Evolutionary conservation across 2,888 invertebrate species (phyloP).

Genomic region (Pollenia labialis): DNA sequence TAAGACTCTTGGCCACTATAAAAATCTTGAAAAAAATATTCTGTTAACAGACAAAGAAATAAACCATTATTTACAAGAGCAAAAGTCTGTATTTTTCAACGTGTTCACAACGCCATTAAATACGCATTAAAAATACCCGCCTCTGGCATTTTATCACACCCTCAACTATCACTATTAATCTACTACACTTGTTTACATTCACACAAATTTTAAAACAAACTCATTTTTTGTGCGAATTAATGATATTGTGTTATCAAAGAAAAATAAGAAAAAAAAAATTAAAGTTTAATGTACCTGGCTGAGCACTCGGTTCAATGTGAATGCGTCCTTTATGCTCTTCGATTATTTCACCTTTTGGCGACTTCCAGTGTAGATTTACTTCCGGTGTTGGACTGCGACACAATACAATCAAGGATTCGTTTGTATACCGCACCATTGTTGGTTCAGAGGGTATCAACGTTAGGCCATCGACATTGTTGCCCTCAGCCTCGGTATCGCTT

Average conservation of each 20-base stretch:
- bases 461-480: conserved; percentile 72
- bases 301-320: conserved; percentile 82
- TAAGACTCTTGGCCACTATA: background rate
- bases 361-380: conserved; percentile 82
- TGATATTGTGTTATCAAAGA: background rate
- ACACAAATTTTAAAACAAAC: conserved; percentile 30
- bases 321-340: conserved; percentile 84
- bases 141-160: conserved; percentile 39
- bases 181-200: background rate
- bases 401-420: conserved; percentile 84
- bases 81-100: conserved; percentile 62
- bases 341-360: conserved; percentile 82
- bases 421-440: conserved; percentile 84
- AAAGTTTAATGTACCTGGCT: conserved; percentile 76
- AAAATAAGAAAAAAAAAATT: background rate
- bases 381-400: conserved; percentile 81
- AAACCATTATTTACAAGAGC: background rate
- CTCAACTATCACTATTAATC: background rate
- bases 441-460: conserved; percentile 81
- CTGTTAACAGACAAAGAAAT: conserved; percentile 38
- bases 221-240: background rate
- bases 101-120: conserved; percentile 73
- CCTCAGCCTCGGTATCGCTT: conserved; percentile 73
- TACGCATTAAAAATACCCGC: conserved; percentile 67
- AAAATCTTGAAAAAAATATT: background rate